phyloP scores from a whole-genome alignment of 2,113 vertebrate species.

The Phyllopteryx taeniolatus region DNA sequence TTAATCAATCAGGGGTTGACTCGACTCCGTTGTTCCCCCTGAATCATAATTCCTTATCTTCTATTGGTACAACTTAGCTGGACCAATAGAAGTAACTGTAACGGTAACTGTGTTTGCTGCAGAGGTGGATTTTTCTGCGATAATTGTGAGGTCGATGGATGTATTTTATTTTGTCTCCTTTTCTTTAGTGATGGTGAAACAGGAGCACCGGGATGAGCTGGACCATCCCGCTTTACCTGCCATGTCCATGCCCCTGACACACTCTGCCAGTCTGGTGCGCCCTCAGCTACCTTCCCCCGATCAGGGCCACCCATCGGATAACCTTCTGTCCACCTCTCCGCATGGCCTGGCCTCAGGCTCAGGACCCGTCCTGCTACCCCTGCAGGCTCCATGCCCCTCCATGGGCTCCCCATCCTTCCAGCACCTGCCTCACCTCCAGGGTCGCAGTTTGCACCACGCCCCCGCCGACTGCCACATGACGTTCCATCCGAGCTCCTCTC shows the following conservation, averaged over 20 bases:
- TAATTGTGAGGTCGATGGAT: neutral
- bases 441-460: slow-evolving; percentile 79
- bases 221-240: slow-evolving; percentile 80
- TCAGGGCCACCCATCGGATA: slow-evolving; percentile 80
- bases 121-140: neutral
- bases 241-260: slow-evolving; percentile 79
- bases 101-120: no score
- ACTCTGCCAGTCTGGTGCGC: slow-evolving; percentile 72
- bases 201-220: slow-evolving; percentile 90
- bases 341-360: slow-evolving; percentile 82
- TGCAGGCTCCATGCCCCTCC: slow-evolving; percentile 75
- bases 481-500: slow-evolving; percentile 81
- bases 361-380: slow-evolving; percentile 80
- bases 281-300: slow-evolving; percentile 86
- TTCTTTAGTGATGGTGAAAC: slow-evolving; percentile 87
- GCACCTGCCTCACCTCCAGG: slow-evolving; percentile 86
- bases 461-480: slow-evolving; percentile 85
- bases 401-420: slow-evolving; percentile 83
- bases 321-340: slow-evolving; percentile 81
- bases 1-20: no score
- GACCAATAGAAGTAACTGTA: neutral
- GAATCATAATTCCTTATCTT: neutral
- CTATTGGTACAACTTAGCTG: neutral
- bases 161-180: slow-evolving; percentile 7
- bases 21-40: no score